phyloP scores from a whole-genome alignment of 2,113 vertebrate species.

The Ardeotis arabs region DNA sequence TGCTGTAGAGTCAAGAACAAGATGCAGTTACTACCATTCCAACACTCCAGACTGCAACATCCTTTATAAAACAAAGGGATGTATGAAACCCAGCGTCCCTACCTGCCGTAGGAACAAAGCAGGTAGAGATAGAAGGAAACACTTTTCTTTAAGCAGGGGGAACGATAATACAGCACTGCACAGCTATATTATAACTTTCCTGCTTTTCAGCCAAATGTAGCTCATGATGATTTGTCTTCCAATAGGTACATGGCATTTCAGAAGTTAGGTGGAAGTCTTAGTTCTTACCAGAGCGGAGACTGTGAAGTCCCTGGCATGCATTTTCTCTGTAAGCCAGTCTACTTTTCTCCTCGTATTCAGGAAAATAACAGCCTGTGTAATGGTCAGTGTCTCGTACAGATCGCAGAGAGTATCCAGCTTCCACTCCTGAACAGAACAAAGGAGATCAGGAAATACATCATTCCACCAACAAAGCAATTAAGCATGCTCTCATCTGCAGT shows the following conservation, averaged over 20 bases:
- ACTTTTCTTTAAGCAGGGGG: slow-evolving; percentile 78
- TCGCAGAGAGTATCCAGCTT: slow-evolving; percentile 98
- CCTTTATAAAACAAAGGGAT: background rate
- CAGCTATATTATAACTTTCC: slow-evolving; percentile 79
- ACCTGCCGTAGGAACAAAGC: slow-evolving; percentile 54
- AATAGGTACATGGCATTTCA: fast-evolving
- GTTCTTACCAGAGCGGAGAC: slow-evolving; percentile 94
- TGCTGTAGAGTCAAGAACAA: slow-evolving; percentile 76
- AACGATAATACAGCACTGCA: slow-evolving; percentile 81
- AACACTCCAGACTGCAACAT: fast-evolving
- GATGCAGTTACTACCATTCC: fast-evolving
- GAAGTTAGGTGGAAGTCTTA: fast-evolving
- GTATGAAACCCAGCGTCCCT: slow-evolving; percentile 83
- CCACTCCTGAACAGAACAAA: slow-evolving; percentile 85
- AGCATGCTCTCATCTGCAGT: too few species aligned
- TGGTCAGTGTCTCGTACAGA: slow-evolving; percentile 95
- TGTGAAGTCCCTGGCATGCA: slow-evolving; percentile 96
- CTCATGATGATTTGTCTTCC: fast-evolving
- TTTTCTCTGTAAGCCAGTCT: slow-evolving; percentile 98
- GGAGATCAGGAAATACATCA: background rate
- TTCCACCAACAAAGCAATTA: background rate
- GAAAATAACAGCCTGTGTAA: slow-evolving; percentile 98
- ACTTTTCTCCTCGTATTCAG: slow-evolving; percentile 98
- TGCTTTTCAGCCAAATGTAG: background rate
- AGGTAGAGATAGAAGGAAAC: slow-evolving; percentile 78